phyloP scores from a whole-genome alignment of 2,888 invertebrate genomes.

The Lasioglossum oenotherae region DNA sequence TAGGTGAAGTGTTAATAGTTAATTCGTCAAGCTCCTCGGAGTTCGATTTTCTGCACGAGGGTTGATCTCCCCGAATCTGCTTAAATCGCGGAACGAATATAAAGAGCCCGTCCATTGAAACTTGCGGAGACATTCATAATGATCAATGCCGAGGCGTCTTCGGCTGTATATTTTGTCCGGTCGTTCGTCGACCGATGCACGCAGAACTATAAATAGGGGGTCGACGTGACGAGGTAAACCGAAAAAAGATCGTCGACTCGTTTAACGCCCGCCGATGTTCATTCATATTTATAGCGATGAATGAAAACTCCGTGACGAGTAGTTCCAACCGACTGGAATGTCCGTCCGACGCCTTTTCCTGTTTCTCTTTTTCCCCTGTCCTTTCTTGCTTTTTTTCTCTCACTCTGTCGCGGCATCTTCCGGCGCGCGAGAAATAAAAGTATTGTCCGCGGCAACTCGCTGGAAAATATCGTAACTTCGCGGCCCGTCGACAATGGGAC shows the following conservation, averaged over 20 bases:
- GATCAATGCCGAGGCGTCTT: not conserved
- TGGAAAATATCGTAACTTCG: constrained; percentile 10
- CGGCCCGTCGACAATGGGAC: constrained; percentile 1
- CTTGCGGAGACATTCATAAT: not conserved
- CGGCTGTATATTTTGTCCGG: not conserved
- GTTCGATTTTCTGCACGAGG: not conserved
- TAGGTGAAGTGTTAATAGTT: too few species aligned
- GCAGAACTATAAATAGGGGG: constrained; percentile 23
- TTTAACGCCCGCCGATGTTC: constrained; percentile 52
- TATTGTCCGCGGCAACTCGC: constrained; percentile 6
- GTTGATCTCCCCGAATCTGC: not conserved
- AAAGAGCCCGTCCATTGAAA: not conserved
- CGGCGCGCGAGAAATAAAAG: not conserved
- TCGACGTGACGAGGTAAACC: constrained; percentile 37
- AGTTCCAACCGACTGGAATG: constrained; percentile 26
- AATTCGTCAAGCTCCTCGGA: not conserved
- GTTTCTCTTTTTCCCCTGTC: not conserved
- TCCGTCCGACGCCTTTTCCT: constrained; percentile 5
- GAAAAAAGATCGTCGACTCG: constrained; percentile 59
- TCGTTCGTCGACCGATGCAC: constrained; percentile 27
- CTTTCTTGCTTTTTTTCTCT: not conserved
- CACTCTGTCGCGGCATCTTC: not conserved
- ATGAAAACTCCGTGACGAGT: constrained; percentile 60
- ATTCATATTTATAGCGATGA: constrained; percentile 70
- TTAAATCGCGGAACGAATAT: not conserved